Conservation (phyloP, 2,888 invertebrate genomes). For the Polydrusus tereticollis region DNA sequence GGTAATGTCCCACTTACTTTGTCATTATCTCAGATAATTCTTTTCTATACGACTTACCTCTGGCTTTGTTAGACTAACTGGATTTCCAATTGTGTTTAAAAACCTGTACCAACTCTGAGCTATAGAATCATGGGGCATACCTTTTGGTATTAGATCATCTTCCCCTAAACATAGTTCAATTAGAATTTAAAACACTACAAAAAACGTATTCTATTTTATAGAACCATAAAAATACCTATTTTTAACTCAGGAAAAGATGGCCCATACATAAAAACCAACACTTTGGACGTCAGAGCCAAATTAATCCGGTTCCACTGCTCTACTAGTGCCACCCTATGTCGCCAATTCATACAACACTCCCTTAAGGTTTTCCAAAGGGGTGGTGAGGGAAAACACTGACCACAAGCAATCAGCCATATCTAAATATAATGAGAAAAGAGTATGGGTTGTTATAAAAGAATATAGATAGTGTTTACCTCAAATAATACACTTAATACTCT, state of each 20-base stretch:
- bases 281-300: conserved; percentile 86
- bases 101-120: conserved; percentile 97
- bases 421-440: not conserved
- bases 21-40: too few species aligned
- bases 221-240: conserved; percentile 71
- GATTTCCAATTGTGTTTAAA: conserved; percentile 94
- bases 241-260: conserved; percentile 85
- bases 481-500: conserved; percentile 93
- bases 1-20: not conserved
- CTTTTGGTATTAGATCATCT: conserved; percentile 88
- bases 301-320: conserved; percentile 97
- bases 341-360: conserved; percentile 93
- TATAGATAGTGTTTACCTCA: conserved; percentile 73
- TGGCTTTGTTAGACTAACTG: conserved; percentile 91
- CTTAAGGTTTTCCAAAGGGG: conserved; percentile 95
- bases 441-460: not conserved
- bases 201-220: not conserved
- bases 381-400: conserved; percentile 92
- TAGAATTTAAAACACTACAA: too few species aligned
- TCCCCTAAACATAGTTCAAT: conserved; percentile 77
- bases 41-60: too few species aligned
- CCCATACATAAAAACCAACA: conserved; percentile 91
- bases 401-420: conserved; percentile 81
- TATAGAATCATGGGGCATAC: conserved; percentile 90
- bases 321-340: conserved; percentile 92